Base-by-base conservation (phyloP, 2,888 invertebrate genomes). In the Meloe dianella region DNA sequence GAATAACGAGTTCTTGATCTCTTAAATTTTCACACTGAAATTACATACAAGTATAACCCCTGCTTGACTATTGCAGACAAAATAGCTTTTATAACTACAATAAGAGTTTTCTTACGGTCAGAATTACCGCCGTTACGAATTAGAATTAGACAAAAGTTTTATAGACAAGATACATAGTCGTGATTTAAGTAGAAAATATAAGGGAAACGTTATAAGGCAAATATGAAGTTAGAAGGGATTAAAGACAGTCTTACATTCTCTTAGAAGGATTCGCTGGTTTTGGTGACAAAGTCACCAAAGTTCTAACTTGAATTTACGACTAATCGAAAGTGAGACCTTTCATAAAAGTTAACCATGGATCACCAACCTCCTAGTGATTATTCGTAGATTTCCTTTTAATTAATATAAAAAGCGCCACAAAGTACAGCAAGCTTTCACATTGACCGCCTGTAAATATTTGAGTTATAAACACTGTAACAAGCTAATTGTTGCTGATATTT, bases 161-260 rank as follows among this genome's bases (percentile, higher is more conserved):
- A 68, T 64, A 64, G 64, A 64, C 41, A 27, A 41, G 24, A 64
- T 54, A 47, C 60, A 58, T 61, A 59, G 64, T 67, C 59, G 62
- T 60, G 56, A 60, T 51, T 51, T 65, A 64, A 67, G 64, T 24
- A 68, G 65, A 60, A 68, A 68, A 65, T 68, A 68, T 68, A 63
- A 56, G 57, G 60, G 65, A 59, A 56, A 63, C 60, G 60, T 62
- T 68, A 65, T 65, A 38, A 63, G 57, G 57, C 57, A 68, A 68
- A 68, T 65, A 68, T 68, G 68, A 68, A 68, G 68, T 65, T 65
- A 65, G 60, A 57, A n/a, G n/a, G 62, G 65, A 68, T 68, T 65
- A 68, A 54, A 65, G 47, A 60, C 5, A 62, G 57, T 30, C 59
- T 62, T 63, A 68, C 60, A 65, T 67, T 65, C 64, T 64, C 67